Conservation (phyloP, 2,113 vertebrate species). For the Alexandromys fortis region DNA sequence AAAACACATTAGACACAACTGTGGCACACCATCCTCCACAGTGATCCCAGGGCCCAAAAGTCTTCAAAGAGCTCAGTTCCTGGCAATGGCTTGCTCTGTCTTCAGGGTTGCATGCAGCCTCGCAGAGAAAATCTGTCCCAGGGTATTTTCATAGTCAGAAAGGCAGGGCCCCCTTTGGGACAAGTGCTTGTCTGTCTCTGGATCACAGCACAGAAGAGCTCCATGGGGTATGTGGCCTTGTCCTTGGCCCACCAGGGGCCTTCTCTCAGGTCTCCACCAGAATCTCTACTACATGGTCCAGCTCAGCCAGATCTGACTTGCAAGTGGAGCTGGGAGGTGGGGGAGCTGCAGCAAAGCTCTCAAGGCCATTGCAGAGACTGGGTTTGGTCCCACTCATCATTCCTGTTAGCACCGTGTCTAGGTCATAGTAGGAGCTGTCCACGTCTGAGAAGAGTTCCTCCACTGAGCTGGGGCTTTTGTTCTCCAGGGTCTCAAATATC, state of each 20-base stretch:
- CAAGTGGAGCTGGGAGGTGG: slow-evolving; percentile 89
- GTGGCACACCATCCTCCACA: rapidly evolving
- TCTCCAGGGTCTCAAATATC: slow-evolving; percentile 97
- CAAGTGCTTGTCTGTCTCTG: not conserved
- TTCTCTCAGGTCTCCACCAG: slow-evolving; percentile 94
- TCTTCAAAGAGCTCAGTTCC: not conserved
- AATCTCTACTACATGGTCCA: slow-evolving; percentile 98
- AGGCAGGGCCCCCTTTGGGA: not conserved
- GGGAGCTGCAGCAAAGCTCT: slow-evolving; percentile 89
- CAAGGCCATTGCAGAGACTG: slow-evolving; percentile 92
- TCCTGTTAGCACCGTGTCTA: slow-evolving; percentile 96
- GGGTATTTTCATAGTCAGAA: slow-evolving; percentile 49
- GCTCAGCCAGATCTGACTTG: slow-evolving; percentile 96
- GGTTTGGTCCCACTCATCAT: slow-evolving; percentile 92
- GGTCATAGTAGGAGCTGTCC: slow-evolving; percentile 95
- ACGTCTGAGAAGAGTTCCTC: slow-evolving; percentile 96
- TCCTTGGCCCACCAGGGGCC: not conserved
- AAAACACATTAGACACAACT: not conserved
- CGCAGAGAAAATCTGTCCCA: not conserved
- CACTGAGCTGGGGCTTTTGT: slow-evolving; percentile 89
- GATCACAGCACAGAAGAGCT: not conserved
- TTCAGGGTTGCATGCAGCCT: not conserved
- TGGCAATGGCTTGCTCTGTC: not conserved
- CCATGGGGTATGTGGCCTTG: not conserved
- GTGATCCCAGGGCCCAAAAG: not conserved